phyloP scores from a whole-genome alignment of 2,113 vertebrate genomes.

The Semicossyphus pulcher region DNA sequence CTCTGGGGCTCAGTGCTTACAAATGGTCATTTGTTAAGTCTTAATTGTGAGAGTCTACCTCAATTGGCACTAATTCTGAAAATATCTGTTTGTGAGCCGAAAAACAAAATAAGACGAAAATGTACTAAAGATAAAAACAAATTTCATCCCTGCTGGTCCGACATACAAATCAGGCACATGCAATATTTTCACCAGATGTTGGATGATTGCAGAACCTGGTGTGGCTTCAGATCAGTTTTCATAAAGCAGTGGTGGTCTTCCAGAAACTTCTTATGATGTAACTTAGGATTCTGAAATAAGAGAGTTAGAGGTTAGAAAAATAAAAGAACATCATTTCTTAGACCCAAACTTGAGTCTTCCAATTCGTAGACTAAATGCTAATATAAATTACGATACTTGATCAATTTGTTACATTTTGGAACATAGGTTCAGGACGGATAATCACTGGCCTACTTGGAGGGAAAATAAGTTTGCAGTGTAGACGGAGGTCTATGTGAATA shows the following conservation, averaged over 20 bases:
- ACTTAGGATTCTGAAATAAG: too few species aligned
- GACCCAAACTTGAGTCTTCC: too few species aligned
- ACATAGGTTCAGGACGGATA: too few species aligned
- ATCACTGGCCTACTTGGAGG: neutral
- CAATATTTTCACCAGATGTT: conserved; percentile 40
- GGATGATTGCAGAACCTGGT: conserved; percentile 21
- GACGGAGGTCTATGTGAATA: conserved; percentile 2
- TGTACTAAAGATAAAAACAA: neutral
- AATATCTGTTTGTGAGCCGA: too few species aligned
- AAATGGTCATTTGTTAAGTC: neutral
- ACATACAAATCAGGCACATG: neutral
- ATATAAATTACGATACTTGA: too few species aligned
- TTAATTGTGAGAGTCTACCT: neutral
- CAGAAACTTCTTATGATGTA: neutral
- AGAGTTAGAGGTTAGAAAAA: too few species aligned
- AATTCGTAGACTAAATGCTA: too few species aligned
- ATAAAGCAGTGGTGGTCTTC: neutral
- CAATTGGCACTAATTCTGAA: too few species aligned
- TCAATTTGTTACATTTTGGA: too few species aligned
- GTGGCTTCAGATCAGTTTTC: neutral
- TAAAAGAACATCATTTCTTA: too few species aligned
- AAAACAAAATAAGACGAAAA: neutral
- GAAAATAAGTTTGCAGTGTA: neutral
- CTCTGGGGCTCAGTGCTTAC: neutral
- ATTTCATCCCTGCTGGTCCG: too few species aligned